Evolutionary conservation across 2,797 vertebrate genomes (phyloP).

Genomic region (Cephalopachus bancanus): DNA sequence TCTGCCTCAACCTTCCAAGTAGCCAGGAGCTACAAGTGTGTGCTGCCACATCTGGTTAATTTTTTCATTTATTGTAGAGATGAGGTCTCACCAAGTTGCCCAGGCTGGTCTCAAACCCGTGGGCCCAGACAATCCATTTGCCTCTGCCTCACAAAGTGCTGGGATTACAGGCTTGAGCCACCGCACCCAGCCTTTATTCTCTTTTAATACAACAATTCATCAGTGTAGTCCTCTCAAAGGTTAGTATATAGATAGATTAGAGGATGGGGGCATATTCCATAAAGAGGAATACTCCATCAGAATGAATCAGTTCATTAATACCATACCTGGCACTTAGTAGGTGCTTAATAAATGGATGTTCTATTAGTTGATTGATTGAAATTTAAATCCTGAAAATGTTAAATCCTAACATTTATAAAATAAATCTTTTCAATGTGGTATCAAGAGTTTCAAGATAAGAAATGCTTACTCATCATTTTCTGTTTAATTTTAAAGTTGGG

Average conservation of each 20-base stretch:
- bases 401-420: conserved; percentile 78
- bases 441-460: conserved; percentile 83
- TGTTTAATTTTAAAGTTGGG: conserved; percentile 40
- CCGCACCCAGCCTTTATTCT: not conserved
- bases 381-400: not conserved
- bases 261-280: conserved; percentile 40
- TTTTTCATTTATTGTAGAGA: no score
- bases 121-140: no score
- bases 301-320: conserved; percentile 81
- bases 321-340: conserved; percentile 70
- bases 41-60: no score
- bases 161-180: no score
- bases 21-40: no score
- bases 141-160: no score
- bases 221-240: conserved; percentile 83
- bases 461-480: conserved; percentile 81
- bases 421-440: conserved; percentile 81
- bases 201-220: conserved; percentile 88
- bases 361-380: conserved; percentile 78
- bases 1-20: no score
- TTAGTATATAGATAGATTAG: conserved; percentile 87
- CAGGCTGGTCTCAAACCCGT: no score
- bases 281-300: conserved; percentile 82
- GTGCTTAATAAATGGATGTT: conserved; percentile 71
- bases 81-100: no score